These are phyloP conservation scores for Caenorhabditis briggsae DNA, from an alignment of 1,140 invertebrate species.

Conservation along the genomic window DNA sequence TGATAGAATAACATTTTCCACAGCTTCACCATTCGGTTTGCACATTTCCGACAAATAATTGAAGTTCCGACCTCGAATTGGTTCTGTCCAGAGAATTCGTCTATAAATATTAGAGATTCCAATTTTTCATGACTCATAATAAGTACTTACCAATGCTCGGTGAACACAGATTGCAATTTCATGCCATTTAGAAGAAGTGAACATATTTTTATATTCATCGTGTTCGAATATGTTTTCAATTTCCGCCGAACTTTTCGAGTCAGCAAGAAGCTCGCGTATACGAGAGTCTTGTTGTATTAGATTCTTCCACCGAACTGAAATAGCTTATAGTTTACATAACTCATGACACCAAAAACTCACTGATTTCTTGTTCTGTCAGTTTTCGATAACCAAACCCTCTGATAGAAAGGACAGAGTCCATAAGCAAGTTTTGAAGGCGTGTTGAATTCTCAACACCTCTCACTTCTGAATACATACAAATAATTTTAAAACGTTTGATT, in stretches of 20 bases:
- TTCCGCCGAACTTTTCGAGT: conserved; percentile 34
- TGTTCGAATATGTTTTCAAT: conserved; percentile 37
- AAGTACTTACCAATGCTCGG: conserved; percentile 18
- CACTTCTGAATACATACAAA: conserved; percentile 5
- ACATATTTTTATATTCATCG: conserved; percentile 47
- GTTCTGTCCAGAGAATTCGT: neutral
- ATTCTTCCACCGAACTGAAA: conserved; percentile 44
- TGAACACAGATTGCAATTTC: conserved; percentile 38
- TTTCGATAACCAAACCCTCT: conserved; percentile 60
- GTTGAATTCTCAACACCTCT: conserved; percentile 26
- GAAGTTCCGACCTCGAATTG: conserved; percentile 32
- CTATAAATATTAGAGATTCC: neutral
- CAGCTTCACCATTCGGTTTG: conserved; percentile 10
- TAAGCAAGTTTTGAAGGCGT: conserved; percentile 37
- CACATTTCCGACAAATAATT: conserved; percentile 33
- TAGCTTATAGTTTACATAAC: neutral
- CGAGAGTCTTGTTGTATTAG: conserved; percentile 1
- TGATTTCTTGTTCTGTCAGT: conserved; percentile 65
- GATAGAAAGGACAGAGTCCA: conserved; percentile 55
- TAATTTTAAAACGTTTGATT: neutral
- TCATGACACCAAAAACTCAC: conserved; percentile 1
- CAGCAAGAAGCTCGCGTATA: neutral
- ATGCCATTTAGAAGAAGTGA: conserved; percentile 44
- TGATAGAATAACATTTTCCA: too few relatives aligned
- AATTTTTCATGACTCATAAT: neutral